Conservation (phyloP, 2,888 invertebrate genomes). For the Bombylius discolor region DNA sequence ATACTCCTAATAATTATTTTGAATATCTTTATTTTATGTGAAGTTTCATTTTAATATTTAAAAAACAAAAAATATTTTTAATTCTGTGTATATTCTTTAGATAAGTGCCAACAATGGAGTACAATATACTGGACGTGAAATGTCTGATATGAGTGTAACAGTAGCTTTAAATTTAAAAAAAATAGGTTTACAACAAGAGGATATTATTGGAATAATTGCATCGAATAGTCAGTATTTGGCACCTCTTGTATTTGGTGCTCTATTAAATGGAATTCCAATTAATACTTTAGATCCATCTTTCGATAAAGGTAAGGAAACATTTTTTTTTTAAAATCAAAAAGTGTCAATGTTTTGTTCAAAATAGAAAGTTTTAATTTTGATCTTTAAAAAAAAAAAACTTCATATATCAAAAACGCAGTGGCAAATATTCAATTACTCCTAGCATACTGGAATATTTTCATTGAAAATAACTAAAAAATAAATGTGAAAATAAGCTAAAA, state of each 20-base stretch:
- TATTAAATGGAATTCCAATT: constrained; percentile 28
- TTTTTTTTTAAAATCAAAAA: no score
- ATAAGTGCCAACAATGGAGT: constrained; percentile 28
- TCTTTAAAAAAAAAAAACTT: no score
- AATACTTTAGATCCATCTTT: constrained; percentile 28
- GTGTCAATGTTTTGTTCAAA: no score
- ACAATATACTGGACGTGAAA: constrained; percentile 25
- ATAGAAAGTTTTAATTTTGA: no score
- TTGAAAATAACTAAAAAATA: no score
- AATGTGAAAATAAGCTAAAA: no score
- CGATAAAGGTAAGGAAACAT: constrained; percentile 20
- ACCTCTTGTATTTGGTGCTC: constrained; percentile 27
- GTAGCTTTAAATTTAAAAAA: not conserved
- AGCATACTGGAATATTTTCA: no score
- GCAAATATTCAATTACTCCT: no score
- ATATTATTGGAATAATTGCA: constrained; percentile 29
- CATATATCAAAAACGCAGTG: no score
- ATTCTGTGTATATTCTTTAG: constrained; percentile 13
- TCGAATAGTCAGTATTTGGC: constrained; percentile 27
- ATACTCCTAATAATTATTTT: no score
- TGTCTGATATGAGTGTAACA: constrained; percentile 23
- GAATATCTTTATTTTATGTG: not conserved
- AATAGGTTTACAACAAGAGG: constrained; percentile 24
- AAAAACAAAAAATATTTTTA: no score
- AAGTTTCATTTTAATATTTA: not conserved